A percentile compares a stretch with the other conserved stretches of the same genome.
Evolutionary conservation across 1,140 invertebrate genomes (phyloP).

Genomic region (Cydia amplana): DNA sequence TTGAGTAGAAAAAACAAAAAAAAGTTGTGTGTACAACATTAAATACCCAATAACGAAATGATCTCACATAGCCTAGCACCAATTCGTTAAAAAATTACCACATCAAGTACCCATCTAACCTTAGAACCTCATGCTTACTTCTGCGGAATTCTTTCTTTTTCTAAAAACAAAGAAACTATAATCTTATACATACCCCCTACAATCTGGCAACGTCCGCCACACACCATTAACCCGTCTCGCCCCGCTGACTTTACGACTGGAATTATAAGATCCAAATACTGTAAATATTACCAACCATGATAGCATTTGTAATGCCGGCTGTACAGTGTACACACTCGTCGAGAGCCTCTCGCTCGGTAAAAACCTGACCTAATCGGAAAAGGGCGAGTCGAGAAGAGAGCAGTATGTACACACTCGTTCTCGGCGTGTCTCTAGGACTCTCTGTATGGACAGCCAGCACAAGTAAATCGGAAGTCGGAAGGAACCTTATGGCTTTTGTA

Average conservation of each 20-base stretch:
- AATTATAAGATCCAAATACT: slow-evolving; percentile 35
- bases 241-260: slow-evolving; percentile 42
- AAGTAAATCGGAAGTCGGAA: too few species aligned
- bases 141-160: neutral
- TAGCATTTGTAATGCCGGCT: slow-evolving; percentile 29
- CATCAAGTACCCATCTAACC: neutral
- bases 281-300: slow-evolving; percentile 36
- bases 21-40: too few species aligned
- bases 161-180: neutral
- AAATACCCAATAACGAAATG: neutral
- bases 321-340: neutral
- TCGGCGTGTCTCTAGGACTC: too few species aligned
- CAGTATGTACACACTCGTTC: too few species aligned
- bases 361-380: too few species aligned
- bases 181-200: neutral
- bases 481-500: too few species aligned
- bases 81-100: neutral
- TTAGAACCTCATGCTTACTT: too few species aligned
- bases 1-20: too few species aligned
- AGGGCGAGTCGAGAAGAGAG: too few species aligned
- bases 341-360: too few species aligned
- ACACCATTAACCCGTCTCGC: slow-evolving; percentile 41
- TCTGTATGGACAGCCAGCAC: too few species aligned
- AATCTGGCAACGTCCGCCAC: slow-evolving; percentile 7
- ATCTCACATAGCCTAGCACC: neutral